phyloP scores from a whole-genome alignment of 2,113 vertebrate genomes.

The Alexandromys fortis region DNA sequence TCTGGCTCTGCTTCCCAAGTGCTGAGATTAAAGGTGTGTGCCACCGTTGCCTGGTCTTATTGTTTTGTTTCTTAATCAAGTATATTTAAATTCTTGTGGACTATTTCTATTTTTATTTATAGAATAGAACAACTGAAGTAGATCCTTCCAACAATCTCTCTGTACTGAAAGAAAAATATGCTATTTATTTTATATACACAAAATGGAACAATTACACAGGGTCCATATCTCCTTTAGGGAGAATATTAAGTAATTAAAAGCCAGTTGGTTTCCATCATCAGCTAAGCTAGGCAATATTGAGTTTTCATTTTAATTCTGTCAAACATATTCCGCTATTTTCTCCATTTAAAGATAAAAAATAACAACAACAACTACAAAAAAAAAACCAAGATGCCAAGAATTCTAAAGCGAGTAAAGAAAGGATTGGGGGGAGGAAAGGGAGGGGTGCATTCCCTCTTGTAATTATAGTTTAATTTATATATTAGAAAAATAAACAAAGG shows the following conservation, averaged over 20 bases:
- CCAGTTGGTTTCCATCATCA: background rate
- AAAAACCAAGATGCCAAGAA: background rate
- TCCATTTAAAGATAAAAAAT: background rate
- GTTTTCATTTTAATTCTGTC: background rate
- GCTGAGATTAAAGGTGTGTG: too few species aligned
- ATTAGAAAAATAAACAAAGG: background rate
- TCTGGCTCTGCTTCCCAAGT: too few species aligned
- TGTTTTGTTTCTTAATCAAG: background rate
- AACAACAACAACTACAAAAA: background rate
- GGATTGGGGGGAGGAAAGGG: background rate
- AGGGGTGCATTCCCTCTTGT: background rate
- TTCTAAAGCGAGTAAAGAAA: background rate
- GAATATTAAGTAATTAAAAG: background rate
- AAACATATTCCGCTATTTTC: background rate
- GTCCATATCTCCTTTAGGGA: background rate
- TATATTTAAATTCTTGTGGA: background rate
- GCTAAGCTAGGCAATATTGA: background rate
- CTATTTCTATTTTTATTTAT: background rate
- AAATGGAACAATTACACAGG: background rate
- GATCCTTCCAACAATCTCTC: background rate
- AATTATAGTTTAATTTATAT: background rate
- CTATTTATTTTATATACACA: background rate
- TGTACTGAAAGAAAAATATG: background rate
- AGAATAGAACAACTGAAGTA: background rate
- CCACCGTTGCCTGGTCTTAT: too few species aligned